Evolutionary conservation across 2,888 invertebrate genomes (phyloP), one percentile per base, ranked within the genome.

Genomic region (Spialia ferax): DNA sequence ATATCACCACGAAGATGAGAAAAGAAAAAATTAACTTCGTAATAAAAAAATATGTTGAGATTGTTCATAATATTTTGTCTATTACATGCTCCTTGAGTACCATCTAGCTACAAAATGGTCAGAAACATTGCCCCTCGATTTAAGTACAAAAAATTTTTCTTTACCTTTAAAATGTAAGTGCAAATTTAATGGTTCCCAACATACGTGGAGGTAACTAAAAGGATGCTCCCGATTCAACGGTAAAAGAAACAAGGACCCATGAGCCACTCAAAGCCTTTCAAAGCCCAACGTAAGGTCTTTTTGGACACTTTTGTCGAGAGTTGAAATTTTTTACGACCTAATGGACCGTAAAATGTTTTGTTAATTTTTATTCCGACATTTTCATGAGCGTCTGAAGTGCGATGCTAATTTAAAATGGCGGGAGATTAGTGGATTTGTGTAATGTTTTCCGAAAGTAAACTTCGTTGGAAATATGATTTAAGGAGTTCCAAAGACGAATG

Each of bases 271-370:
- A 60, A 66, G 66, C 54, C 66, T 66, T 66, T 66, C 59, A 60
- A 60, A 66, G 38, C 38, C 10, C 32, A 38, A 38, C 54, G 42
- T 66, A 52, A 65, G 65, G 65, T 65, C 59, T 38, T 20, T 54
- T 60, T 42, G 60, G 42, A 54, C 42, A 54, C 54, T 66, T 60
- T 66, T 60, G 60, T 66, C 11, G 57, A 11, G 54, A 55, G 54
- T 60, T 66, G 22, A 66, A 61, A 26, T 66, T 66, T 64, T 66
- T 66, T 66, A 65, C 65, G 52, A 52, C 52, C 59, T 59, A 65
- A 65, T 60, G 65, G 65, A 65, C 52, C 23, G 38, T 26, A 38
- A 52, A 65, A 35, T 35, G 23, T 18, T 65, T 45, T 45, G 50
- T 52, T 59, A 35, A 65, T 23, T 57, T 56, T 56, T 63, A 54